Evolutionary conservation across 2,888 invertebrate species (phyloP).

Genomic region (Lapara coniferarum): DNA sequence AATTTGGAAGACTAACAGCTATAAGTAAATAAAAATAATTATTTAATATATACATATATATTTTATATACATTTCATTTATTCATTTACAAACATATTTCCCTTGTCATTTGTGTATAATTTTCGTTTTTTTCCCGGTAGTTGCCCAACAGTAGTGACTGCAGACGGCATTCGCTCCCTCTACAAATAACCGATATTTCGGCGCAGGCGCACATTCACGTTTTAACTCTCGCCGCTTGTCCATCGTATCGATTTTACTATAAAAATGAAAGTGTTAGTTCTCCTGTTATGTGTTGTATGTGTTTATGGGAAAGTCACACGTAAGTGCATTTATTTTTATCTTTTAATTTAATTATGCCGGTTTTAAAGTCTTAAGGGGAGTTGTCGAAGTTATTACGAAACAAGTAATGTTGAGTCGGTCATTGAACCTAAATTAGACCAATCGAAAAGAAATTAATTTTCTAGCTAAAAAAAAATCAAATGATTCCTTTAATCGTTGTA

Average conservation of each 20-base stretch:
- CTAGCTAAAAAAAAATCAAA: background rate
- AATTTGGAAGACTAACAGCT: too few species aligned
- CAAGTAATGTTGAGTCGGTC: background rate
- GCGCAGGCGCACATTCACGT: slow-evolving; percentile 65
- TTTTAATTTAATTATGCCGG: background rate
- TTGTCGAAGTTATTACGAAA: background rate
- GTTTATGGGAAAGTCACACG: slow-evolving; percentile 68
- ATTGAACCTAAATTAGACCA: background rate
- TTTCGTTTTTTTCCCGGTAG: slow-evolving; percentile 41
- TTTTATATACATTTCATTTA: background rate
- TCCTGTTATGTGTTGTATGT: slow-evolving; percentile 54
- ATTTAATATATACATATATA: too few species aligned
- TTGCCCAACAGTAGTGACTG: slow-evolving; percentile 44
- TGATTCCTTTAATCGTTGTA: background rate
- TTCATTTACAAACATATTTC: background rate
- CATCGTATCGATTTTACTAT: slow-evolving; percentile 26
- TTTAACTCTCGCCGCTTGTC: slow-evolving; percentile 50
- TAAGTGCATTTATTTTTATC: slow-evolving; percentile 52
- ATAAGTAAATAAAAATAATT: too few species aligned
- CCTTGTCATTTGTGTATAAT: slow-evolving; percentile 25
- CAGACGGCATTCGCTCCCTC: slow-evolving; percentile 50
- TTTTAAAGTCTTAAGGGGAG: too few species aligned
- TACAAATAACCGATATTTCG: slow-evolving; percentile 74
- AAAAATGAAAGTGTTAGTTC: slow-evolving; percentile 39
- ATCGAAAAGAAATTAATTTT: background rate